These are phyloP conservation scores for Notolabrus celidotus DNA, from an alignment of 2,797 vertebrate species.

Conservation along the genomic window DNA sequence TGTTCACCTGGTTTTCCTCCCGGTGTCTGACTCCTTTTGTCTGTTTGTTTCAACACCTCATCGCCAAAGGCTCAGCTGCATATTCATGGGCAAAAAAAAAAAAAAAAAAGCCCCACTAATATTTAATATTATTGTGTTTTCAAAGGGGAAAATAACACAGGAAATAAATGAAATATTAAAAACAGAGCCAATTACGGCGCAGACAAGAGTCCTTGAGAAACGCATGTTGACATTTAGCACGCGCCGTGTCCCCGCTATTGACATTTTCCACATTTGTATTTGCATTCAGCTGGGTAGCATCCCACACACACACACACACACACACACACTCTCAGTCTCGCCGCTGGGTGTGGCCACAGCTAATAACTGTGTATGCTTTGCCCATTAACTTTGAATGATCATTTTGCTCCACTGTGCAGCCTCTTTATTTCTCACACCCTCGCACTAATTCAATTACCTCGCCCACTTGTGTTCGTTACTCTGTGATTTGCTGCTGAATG, in stretches of 20 bases:
- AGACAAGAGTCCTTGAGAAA: slow-evolving; percentile 78
- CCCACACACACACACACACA: slow-evolving; percentile 10
- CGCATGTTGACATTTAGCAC: slow-evolving; percentile 84
- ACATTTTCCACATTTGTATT: slow-evolving; percentile 79
- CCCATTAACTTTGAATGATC: slow-evolving; percentile 80
- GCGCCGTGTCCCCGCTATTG: slow-evolving; percentile 65
- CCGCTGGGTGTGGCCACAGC: slow-evolving; percentile 68
- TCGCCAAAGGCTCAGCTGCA: slow-evolving; percentile 73
- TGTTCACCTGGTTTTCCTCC: slow-evolving; percentile 68
- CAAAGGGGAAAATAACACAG: slow-evolving; percentile 60
- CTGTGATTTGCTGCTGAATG: slow-evolving; percentile 71
- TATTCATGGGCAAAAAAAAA: slow-evolving; percentile 72
- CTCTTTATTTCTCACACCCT: slow-evolving; percentile 68
- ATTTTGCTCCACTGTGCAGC: slow-evolving; percentile 64
- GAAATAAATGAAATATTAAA: slow-evolving; percentile 67
- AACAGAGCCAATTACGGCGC: slow-evolving; percentile 68
- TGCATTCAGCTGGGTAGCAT: slow-evolving; percentile 60
- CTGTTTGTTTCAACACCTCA: slow-evolving; percentile 52
- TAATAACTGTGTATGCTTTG: slow-evolving; percentile 69
- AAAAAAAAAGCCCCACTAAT: slow-evolving; percentile 60
- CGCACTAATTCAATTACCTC: slow-evolving; percentile 81
- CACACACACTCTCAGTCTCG: slow-evolving; percentile 12
- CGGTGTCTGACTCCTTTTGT: slow-evolving; percentile 63
- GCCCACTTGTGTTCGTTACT: slow-evolving; percentile 74
- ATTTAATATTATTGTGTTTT: slow-evolving; percentile 68